These are phyloP conservation scores for Falco novaeseelandiae DNA, from an alignment of 2,797 vertebrate species.

Conservation along the genomic window DNA sequence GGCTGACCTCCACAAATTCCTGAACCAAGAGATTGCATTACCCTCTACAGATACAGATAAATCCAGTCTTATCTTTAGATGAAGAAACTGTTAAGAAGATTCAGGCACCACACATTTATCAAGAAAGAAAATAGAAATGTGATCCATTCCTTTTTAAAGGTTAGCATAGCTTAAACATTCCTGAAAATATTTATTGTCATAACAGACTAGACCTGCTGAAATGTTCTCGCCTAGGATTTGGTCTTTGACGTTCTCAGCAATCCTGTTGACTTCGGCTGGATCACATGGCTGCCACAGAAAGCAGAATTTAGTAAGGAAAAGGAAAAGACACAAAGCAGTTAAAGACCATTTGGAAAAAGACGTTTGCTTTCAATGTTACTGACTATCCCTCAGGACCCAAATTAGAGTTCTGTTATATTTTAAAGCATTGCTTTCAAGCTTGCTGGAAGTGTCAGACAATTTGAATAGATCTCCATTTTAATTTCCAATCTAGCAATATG, in stretches of 20 bases:
- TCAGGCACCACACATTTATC: slow-evolving; percentile 17
- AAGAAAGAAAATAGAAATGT: slow-evolving; percentile 50
- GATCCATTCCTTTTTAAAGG: slow-evolving; percentile 34
- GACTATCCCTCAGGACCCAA: slow-evolving; percentile 41
- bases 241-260: slow-evolving; percentile 33
- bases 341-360: slow-evolving; percentile 33
- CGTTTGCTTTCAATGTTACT: slow-evolving; percentile 5
- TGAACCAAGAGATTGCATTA: not conserved
- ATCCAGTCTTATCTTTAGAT: slow-evolving; percentile 53
- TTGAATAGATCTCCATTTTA: slow-evolving; percentile 65
- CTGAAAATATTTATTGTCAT: slow-evolving; percentile 59
- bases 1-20: slow-evolving; percentile 49
- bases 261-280: slow-evolving; percentile 1
- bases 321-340: slow-evolving; percentile 26
- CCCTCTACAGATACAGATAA: slow-evolving; percentile 18
- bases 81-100: slow-evolving; percentile 42
- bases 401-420: slow-evolving; percentile 48
- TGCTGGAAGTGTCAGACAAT: slow-evolving; percentile 59
- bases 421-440: slow-evolving; percentile 56
- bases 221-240: not conserved
- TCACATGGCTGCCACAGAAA: not conserved
- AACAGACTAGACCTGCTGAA: slow-evolving; percentile 32
- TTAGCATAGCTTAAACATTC: slow-evolving; percentile 48
- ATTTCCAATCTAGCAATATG: slow-evolving; percentile 43
- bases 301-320: slow-evolving; percentile 10